These are phyloP conservation scores for Hippocampus comes DNA, from an alignment of 2,113 vertebrate genomes.

Conservation along the genomic window DNA sequence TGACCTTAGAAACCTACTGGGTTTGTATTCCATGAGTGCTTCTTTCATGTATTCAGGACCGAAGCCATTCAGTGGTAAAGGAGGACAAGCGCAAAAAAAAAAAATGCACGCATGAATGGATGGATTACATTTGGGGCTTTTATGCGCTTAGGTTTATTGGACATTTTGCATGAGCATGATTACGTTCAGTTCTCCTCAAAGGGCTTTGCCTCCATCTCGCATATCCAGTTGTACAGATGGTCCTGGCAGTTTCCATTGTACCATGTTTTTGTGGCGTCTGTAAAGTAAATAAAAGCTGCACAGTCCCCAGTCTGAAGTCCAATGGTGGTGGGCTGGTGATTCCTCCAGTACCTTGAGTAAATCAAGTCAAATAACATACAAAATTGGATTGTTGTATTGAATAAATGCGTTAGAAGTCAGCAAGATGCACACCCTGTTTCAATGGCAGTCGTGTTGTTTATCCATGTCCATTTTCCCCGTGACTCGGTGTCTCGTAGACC, in stretches of 20 bases:
- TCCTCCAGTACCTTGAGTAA: slow-evolving; percentile 48
- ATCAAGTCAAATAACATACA: not conserved
- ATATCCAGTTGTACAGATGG: slow-evolving; percentile 44
- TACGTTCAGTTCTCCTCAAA: not conserved
- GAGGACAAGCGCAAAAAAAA: not conserved
- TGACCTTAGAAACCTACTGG: no score
- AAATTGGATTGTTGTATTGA: not conserved
- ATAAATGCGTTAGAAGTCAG: not conserved
- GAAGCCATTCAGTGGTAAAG: no score
- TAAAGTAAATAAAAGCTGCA: slow-evolving; percentile 21
- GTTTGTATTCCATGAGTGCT: no score
- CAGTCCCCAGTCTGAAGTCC: slow-evolving; percentile 39
- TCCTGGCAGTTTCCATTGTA: slow-evolving; percentile 36
- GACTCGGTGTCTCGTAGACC: slow-evolving; percentile 32
- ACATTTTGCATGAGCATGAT: not conserved
- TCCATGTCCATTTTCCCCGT: slow-evolving; percentile 49
- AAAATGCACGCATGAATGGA: not conserved
- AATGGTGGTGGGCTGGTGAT: not conserved
- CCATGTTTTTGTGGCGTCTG: slow-evolving; percentile 14
- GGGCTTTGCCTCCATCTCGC: slow-evolving; percentile 41
- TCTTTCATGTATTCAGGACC: no score
- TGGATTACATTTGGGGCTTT: not conserved
- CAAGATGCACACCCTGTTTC: slow-evolving; percentile 35
- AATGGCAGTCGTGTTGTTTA: slow-evolving; percentile 41
- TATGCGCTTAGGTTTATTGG: slow-evolving; percentile 3